A percentile compares a stretch with the other conserved stretches of the same genome.
phyloP scores from a whole-genome alignment of 2,113 vertebrate genomes.

The Jacana jacana region DNA sequence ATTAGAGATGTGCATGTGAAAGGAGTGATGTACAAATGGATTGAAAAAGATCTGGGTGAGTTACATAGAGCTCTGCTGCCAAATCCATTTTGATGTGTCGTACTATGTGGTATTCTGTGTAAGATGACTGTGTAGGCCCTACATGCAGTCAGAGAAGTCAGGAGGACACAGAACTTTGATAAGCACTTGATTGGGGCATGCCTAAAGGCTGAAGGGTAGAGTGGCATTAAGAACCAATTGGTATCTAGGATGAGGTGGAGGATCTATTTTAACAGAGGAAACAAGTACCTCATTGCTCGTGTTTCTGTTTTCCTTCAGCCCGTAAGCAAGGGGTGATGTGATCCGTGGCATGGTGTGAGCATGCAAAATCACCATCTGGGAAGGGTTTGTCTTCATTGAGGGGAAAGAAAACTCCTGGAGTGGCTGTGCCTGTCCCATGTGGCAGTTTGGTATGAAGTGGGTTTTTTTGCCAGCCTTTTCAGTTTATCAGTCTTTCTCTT shows the following conservation, averaged over 20 bases:
- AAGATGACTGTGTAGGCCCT: not conserved
- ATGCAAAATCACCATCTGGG: not conserved
- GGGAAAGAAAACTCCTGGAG: not conserved
- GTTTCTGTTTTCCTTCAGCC: not conserved
- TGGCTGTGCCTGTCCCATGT: not conserved
- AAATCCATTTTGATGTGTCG: not conserved
- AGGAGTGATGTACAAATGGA: conserved; percentile 85
- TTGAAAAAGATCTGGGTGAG: conserved; percentile 82
- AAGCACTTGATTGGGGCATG: not conserved
- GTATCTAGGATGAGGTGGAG: not conserved
- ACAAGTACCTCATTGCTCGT: not conserved
- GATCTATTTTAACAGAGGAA: not conserved
- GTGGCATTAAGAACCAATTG: not conserved
- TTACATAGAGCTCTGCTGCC: not conserved
- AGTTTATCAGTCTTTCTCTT: not conserved
- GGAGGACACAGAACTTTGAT: not conserved
- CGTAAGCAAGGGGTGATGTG: not conserved
- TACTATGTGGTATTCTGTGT: not conserved
- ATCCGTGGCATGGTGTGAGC: not conserved
- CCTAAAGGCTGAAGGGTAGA: not conserved
- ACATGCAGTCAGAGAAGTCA: not conserved
- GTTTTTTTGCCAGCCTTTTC: not conserved
- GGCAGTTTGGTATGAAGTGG: not conserved
- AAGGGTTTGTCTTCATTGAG: not conserved
- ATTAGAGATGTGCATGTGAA: conserved; percentile 83